These are phyloP conservation scores for Dynastes tityus DNA, from an alignment of 2,888 invertebrate species.

Conservation along the genomic window DNA sequence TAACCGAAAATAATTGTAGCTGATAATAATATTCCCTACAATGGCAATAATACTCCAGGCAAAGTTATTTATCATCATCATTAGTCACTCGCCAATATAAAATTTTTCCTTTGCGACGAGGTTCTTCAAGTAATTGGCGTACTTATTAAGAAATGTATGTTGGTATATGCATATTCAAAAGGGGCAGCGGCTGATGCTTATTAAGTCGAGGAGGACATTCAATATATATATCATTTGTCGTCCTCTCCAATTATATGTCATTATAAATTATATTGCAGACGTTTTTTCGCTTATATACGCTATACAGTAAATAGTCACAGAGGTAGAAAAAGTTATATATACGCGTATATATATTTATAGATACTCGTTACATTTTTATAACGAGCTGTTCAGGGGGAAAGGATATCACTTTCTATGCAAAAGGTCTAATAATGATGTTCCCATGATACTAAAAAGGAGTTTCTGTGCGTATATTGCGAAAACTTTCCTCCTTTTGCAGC, in stretches of 20 bases:
- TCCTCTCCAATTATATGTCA: conserved; percentile 46
- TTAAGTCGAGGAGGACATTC: conserved; percentile 44
- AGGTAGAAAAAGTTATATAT: conserved; percentile 14
- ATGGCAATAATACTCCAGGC: conserved; percentile 14
- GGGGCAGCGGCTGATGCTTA: conserved; percentile 36
- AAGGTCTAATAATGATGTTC: background rate
- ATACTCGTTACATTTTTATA: conserved; percentile 19
- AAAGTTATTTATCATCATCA: conserved; percentile 38
- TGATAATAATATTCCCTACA: background rate
- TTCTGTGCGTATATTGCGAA: background rate
- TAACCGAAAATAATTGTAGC: background rate
- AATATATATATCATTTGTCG: conserved; percentile 44
- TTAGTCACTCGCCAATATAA: conserved; percentile 25
- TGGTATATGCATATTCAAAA: conserved; percentile 39
- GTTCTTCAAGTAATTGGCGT: conserved; percentile 44
- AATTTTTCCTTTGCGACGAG: conserved; percentile 19
- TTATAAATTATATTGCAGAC: conserved; percentile 38
- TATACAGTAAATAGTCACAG: background rate
- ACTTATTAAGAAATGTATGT: conserved; percentile 29
- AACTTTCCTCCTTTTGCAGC: too few species aligned
- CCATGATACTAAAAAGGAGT: background rate
- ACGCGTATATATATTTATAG: background rate
- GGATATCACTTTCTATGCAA: background rate
- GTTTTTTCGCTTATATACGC: conserved; percentile 17
- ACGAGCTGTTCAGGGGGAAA: conserved; percentile 22